Percentiles rank a stretch among this genome's conserved stretches.
Conservation (phyloP, 1,140 invertebrate genomes). For the Heterodera schachtii region DNA sequence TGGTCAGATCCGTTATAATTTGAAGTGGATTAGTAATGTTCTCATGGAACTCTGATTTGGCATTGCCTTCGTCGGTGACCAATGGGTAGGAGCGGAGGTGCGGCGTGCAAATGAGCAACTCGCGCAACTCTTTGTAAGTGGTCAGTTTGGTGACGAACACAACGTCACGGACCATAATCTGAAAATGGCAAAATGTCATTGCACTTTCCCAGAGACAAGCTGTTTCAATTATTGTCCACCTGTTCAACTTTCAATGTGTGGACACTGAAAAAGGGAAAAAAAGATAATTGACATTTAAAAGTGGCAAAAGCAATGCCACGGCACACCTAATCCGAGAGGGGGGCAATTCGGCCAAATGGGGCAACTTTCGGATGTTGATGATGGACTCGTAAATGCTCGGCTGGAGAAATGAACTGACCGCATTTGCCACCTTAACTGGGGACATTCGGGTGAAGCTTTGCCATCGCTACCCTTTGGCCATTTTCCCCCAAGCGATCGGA, state of each 20-base stretch:
- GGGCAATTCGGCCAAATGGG: conserved; percentile 78
- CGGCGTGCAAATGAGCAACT: conserved; percentile 59
- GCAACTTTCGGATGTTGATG: conserved; percentile 93
- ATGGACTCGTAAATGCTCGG: conserved; percentile 98
- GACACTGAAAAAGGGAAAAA: conserved; percentile 47
- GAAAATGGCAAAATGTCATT: background rate
- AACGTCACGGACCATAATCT: conserved; percentile 61
- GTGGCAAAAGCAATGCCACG: conserved; percentile 6
- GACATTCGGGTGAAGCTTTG: too few species aligned
- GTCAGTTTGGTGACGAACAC: conserved; percentile 60
- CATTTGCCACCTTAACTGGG: conserved; percentile 88
- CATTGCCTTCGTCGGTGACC: conserved; percentile 64
- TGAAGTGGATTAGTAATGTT: background rate
- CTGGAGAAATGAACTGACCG: conserved; percentile 84
- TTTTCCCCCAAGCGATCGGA: background rate
- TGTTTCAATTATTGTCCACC: background rate
- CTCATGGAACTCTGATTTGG: background rate
- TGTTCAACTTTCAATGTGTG: conserved; percentile 64
- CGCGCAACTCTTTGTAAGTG: conserved; percentile 63
- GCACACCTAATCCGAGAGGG: conserved; percentile 55
- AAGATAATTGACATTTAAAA: too few species aligned
- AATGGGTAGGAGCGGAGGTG: conserved; percentile 61
- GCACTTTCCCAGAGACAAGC: too few species aligned
- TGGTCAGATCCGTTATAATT: too few species aligned
- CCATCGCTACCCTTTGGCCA: too few species aligned